Base-by-base conservation (phyloP, 2,113 vertebrate species). In the Forbesichthys papilliferus region DNA sequence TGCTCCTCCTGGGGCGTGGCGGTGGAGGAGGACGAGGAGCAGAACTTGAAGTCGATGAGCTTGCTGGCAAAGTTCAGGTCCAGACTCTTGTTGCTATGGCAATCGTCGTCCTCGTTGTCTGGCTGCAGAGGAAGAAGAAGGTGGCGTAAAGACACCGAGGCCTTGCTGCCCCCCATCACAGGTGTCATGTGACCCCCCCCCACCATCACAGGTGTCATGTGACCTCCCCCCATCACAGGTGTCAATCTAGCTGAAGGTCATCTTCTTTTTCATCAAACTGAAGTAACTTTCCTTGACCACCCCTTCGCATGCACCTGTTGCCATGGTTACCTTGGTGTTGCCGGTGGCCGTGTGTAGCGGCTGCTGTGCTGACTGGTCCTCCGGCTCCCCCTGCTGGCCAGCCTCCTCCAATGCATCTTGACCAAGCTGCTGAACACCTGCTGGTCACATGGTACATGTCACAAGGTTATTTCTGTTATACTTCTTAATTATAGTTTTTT, bases 1-100 rank as follows among this genome's bases (percentile, higher is more conserved):
- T 66, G 75, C 52, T 71, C 84, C 34, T 73, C 52, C 2, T 18
- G 75, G 1, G 77, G 64, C 12, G 67, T 49, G 3, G 78, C 68
- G 70, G 70, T n/a, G 0, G 71, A 60, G 3, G 73, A 12, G 2
- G 73, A 68, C 34, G 79, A 64, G 27, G 67, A 63, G 16, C 61
- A 92, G 80, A 98, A 94, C 84, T 96, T 98, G 80, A 99, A 97
- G 91, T 96, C 97, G 76, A 98, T 97, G 61, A 98, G 92, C 88
- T 96, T 98, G 83, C 93, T 95, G 83, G 95, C 95, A 4, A 99
- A 95, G 92, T 98, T 95, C 65, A 99, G 93, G 90, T 99, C 96
- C 85, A 97, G 91, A 87, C 96, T 98, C 83, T 95, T 95, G 91
- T 97, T 98, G 94, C 97, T 99, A 82, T 94, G 91, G 3, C 92